A percentile compares a stretch with the other conserved stretches of the same genome.
Evolutionary conservation across 1,140 invertebrate genomes (phyloP).

Genomic region (Drosophila orena): DNA sequence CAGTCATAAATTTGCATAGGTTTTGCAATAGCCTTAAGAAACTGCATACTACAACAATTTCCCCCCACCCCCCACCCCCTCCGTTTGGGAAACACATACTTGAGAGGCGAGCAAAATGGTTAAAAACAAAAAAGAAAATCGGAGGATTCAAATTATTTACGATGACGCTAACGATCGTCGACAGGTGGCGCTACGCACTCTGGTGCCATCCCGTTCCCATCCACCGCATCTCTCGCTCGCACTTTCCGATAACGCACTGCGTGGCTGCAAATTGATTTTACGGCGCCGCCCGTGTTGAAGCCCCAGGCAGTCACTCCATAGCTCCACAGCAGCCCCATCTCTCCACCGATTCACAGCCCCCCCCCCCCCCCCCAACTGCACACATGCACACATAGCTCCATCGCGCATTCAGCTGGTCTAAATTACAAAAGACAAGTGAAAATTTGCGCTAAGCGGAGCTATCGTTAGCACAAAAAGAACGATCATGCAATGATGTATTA

Average conservation of each 20-base stretch:
- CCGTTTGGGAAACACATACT: not conserved
- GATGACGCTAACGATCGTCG: conserved; percentile 81
- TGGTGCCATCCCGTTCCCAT: conserved; percentile 16
- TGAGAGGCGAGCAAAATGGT: not conserved
- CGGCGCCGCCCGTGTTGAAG: conserved; percentile 73
- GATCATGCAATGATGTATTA: too few species aligned
- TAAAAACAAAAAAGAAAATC: conserved; percentile 9
- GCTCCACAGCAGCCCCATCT: conserved; percentile 1
- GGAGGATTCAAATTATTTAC: conserved; percentile 72
- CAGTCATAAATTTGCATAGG: conserved; percentile 79
- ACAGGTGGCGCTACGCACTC: conserved; percentile 67
- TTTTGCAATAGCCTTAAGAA: conserved; percentile 62
- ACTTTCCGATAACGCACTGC: conserved; percentile 64
- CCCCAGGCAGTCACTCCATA: conserved; percentile 35
- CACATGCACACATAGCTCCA: conserved; percentile 8
- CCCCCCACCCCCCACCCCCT: too few species aligned
- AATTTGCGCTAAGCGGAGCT: conserved; percentile 73
- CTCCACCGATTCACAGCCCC: conserved; percentile 2
- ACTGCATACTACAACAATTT: not conserved
- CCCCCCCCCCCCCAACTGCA: too few species aligned
- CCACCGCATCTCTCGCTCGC: conserved; percentile 23
- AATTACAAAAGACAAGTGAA: conserved; percentile 81
- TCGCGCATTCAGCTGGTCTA: conserved; percentile 55
- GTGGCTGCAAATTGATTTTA: conserved; percentile 78
- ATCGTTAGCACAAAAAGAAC: not conserved